Base-by-base conservation (phyloP, 2,888 invertebrate species). In the Agriopis leucophaearia region DNA sequence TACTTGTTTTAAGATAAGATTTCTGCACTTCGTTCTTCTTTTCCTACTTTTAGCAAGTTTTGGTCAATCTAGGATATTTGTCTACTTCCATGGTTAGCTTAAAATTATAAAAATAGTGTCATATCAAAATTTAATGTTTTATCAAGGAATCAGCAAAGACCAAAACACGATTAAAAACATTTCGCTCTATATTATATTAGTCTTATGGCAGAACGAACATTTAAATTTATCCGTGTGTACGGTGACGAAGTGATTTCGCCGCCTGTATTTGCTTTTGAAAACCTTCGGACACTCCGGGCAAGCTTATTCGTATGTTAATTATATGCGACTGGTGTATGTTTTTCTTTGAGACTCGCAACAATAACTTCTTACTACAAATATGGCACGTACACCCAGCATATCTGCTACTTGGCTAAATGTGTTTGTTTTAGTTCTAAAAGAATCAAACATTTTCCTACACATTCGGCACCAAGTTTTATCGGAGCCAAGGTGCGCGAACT, bases 251-350 rank as follows among this genome's bases (percentile, higher is more conserved):
- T 80, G 80, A 0, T 44, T 58, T 0, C 72, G 66, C 12, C 73
- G 77, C 44, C 69, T 66, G 13, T 55, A 66, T n/a, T 71, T 66
- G 12, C 71, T 71, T 1, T 60, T 48, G 58, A 82, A 81, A 7
- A 78, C 74, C n/a, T 74, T 68, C 12, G 70, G 64, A 54, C 85
- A 85, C 55, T 83, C 81, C 0, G 79, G 73, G 27, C 85, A 85
- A 0, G 66, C 62, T 35, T 79, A 74, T 0, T 73, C 47, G 15
- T 72, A 74, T 6, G 71, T 70, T 71, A 52, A 0, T 74, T 78
- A 50, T 85, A 84, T 0, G 66, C 78, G 2, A 72, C 58, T 9
- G 54, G 13, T 6, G 42, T 27, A 40, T 70, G 70, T 6, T 45
- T 64, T 38, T 40, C 52, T 59, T 9, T 13, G n/a, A 44, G 15